phyloP scores from a whole-genome alignment of 2,888 invertebrate genomes.

The Aspidiotus destructor region DNA sequence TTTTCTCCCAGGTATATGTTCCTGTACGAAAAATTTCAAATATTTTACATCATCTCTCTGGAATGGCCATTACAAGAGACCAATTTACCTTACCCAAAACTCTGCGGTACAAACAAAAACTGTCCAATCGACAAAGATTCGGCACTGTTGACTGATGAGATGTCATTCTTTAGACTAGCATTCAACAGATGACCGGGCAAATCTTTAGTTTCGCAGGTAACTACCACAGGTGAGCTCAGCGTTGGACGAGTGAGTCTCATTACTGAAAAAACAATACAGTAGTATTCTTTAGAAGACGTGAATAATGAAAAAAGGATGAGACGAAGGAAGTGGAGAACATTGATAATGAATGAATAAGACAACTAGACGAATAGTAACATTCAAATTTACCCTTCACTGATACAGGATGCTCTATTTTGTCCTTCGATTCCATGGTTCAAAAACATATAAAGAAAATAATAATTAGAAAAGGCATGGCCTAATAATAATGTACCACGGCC shows the following conservation, averaged over 20 bases:
- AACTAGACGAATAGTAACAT: neutral
- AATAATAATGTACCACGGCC: no score
- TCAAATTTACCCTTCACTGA: conserved; percentile 48
- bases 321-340: no score
- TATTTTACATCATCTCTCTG: neutral
- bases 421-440: conserved; percentile 49
- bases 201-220: conserved; percentile 76
- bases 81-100: conserved; percentile 62
- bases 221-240: conserved; percentile 66
- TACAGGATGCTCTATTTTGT: conserved; percentile 52
- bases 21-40: conserved; percentile 44
- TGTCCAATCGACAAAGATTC: conserved; percentile 79
- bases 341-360: no score
- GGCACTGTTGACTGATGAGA: conserved; percentile 69
- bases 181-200: conserved; percentile 72
- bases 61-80: neutral
- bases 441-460: no score
- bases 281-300: neutral
- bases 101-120: conserved; percentile 86
- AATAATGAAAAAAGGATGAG: neutral
- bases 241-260: conserved; percentile 92
- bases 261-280: conserved; percentile 48
- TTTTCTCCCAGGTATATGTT: conserved; percentile 97
- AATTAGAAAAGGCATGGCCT: no score
- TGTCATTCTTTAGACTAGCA: conserved; percentile 68